phyloP scores from a whole-genome alignment of 64 coral and sea anemone species.

The Montipora sp. region DNA sequence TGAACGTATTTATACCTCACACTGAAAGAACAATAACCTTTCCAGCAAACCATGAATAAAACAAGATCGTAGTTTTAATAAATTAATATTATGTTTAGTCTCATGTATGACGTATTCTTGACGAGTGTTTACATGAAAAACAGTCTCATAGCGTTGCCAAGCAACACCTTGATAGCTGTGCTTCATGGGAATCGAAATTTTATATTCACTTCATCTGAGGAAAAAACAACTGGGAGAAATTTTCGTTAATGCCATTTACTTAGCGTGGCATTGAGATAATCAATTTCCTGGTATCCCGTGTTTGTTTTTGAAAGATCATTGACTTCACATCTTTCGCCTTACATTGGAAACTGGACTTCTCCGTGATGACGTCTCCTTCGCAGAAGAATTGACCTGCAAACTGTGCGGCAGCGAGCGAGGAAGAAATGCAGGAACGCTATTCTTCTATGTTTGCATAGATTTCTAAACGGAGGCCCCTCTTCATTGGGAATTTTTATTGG shows the following conservation, averaged over 20 bases:
- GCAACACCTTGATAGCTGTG: constrained; percentile 48
- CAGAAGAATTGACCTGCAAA: not conserved
- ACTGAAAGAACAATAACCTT: no score
- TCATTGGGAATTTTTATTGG: not conserved
- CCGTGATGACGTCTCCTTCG: not conserved
- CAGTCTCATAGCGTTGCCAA: constrained; percentile 26
- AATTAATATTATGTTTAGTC: no score
- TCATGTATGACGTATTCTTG: not conserved
- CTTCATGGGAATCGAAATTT: constrained; percentile 42
- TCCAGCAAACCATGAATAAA: no score
- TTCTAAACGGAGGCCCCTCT: constrained; percentile 21
- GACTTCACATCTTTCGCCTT: not conserved
- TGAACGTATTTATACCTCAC: no score
- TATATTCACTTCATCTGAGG: not conserved
- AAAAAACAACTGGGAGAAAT: not conserved
- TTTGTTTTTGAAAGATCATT: not conserved
- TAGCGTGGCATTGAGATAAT: not conserved
- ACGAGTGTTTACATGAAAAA: not conserved
- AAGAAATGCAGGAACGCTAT: not conserved
- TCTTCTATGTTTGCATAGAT: constrained; percentile 41
- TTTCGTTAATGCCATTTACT: constrained; percentile 1
- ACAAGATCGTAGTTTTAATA: no score
- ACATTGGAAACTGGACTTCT: not conserved
- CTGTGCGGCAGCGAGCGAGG: no score
- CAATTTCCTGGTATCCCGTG: not conserved